phyloP scores from a whole-genome alignment of 2,888 invertebrate species.

The Eupelmus urozonus region DNA sequence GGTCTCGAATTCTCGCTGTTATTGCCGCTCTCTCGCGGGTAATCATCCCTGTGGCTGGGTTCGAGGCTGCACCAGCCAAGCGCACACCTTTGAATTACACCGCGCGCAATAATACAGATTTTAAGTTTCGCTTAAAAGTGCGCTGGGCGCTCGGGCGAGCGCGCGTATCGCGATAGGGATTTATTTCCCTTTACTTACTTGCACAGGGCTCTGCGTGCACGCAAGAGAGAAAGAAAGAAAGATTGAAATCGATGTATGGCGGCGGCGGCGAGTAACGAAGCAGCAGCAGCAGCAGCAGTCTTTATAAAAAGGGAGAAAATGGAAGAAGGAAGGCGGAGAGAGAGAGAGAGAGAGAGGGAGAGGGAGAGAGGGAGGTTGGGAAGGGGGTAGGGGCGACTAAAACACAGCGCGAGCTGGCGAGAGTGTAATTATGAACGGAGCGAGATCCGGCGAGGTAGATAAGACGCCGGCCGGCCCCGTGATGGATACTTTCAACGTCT shows the following conservation, averaged over 20 bases:
- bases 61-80: too few relatives aligned
- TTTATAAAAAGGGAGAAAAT: background rate
- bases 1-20: too few relatives aligned
- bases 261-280: conserved; percentile 43
- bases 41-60: too few relatives aligned
- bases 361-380: conserved; percentile 12
- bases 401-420: conserved; percentile 63
- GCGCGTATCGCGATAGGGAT: conserved; percentile 40
- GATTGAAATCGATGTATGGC: conserved; percentile 55
- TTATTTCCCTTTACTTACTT: conserved; percentile 31
- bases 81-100: conserved; percentile 5
- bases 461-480: conserved; percentile 67
- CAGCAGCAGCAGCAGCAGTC: conserved; percentile 19
- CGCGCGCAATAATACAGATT: conserved; percentile 42
- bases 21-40: too few relatives aligned
- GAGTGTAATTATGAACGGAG: conserved; percentile 76
- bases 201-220: background rate
- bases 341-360: conserved; percentile 43
- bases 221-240: conserved; percentile 11
- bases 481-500: conserved; percentile 78
- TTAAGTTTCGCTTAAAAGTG: conserved; percentile 32
- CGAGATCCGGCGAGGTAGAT: conserved; percentile 75
- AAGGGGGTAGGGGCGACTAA: conserved; percentile 51
- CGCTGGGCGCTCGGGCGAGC: background rate
- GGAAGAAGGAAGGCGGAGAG: background rate